Evolutionary conservation across 1,140 invertebrate genomes (phyloP).

Genomic region (Tetramorium parvispinum): DNA sequence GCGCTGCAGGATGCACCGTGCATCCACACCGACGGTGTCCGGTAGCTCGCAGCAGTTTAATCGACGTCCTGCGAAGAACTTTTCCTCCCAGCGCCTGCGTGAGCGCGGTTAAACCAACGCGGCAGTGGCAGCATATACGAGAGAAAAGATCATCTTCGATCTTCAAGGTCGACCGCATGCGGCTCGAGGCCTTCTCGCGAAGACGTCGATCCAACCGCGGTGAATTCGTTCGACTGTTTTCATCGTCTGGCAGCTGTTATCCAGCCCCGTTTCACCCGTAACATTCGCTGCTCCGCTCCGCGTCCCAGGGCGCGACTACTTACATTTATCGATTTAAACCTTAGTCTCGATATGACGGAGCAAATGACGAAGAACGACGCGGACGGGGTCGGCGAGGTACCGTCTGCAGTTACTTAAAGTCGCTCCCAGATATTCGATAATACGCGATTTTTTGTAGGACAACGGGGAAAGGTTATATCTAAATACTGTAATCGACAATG

Average conservation of each 20-base stretch:
- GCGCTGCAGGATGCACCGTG: slow-evolving; percentile 67
- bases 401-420: not conserved
- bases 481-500: not conserved
- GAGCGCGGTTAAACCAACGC: slow-evolving; percentile 64
- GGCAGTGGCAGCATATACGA: slow-evolving; percentile 20
- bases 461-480: slow-evolving; percentile 18
- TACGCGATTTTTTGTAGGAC: not conserved
- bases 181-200: slow-evolving; percentile 70
- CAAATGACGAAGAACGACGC: not conserved
- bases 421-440: not conserved
- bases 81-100: slow-evolving; percentile 51
- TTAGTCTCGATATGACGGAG: slow-evolving; percentile 39
- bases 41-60: slow-evolving; percentile 74
- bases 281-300: slow-evolving; percentile 30
- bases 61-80: slow-evolving; percentile 69
- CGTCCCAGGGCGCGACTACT: slow-evolving; percentile 46
- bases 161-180: slow-evolving; percentile 73
- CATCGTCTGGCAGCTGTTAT: slow-evolving; percentile 69
- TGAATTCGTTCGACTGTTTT: slow-evolving; percentile 76
- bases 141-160: slow-evolving; percentile 72
- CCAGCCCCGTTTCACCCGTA: slow-evolving; percentile 35
- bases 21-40: slow-evolving; percentile 69
- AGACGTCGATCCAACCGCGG: slow-evolving; percentile 66
- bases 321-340: slow-evolving; percentile 54
- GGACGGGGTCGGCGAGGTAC: slow-evolving; percentile 26